A percentile compares a stretch with the other conserved stretches of the same genome.
Conservation (phyloP, 2,888 invertebrate genomes). For the Epinotia ramella region DNA sequence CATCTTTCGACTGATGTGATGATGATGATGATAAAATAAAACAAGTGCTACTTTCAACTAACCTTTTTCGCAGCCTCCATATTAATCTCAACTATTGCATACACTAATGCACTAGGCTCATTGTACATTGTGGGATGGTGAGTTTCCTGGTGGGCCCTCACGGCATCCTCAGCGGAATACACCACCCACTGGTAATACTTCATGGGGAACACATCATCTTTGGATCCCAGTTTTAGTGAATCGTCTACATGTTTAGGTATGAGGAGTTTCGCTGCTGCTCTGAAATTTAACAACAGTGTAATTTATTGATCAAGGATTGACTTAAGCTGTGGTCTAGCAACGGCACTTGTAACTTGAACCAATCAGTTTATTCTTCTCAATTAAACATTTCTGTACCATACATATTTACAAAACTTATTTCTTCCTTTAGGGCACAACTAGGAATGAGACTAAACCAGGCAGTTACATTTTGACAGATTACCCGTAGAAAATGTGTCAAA, state of each 20-base stretch:
- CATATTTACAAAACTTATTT: too few relatives aligned
- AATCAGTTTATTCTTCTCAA: too few relatives aligned
- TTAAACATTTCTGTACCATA: too few relatives aligned
- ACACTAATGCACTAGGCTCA: conserved; percentile 88
- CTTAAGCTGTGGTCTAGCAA: not conserved
- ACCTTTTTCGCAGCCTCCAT: conserved; percentile 90
- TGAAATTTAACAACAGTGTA: conserved; percentile 47
- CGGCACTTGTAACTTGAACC: too few relatives aligned
- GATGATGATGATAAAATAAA: too few relatives aligned
- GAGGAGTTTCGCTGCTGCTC: conserved; percentile 63
- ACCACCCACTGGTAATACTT: conserved; percentile 86
- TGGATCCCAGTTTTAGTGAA: conserved; percentile 74
- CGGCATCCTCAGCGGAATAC: conserved; percentile 90
- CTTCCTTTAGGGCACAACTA: too few relatives aligned
- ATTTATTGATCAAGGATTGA: conserved; percentile 4
- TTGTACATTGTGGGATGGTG: conserved; percentile 94
- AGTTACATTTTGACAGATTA: too few relatives aligned
- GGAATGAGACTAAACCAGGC: too few relatives aligned
- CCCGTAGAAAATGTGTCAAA: too few relatives aligned
- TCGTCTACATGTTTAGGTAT: conserved; percentile 86
- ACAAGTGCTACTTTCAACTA: conserved; percentile 17
- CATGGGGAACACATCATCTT: conserved; percentile 83
- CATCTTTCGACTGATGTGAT: too few relatives aligned
- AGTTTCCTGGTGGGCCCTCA: conserved; percentile 91
- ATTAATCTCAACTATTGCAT: conserved; percentile 91